Evolutionary conservation across 2,797 vertebrate species (phyloP), one percentile per base, ranked within the genome.

Genomic region (Halcyon badia): DNA sequence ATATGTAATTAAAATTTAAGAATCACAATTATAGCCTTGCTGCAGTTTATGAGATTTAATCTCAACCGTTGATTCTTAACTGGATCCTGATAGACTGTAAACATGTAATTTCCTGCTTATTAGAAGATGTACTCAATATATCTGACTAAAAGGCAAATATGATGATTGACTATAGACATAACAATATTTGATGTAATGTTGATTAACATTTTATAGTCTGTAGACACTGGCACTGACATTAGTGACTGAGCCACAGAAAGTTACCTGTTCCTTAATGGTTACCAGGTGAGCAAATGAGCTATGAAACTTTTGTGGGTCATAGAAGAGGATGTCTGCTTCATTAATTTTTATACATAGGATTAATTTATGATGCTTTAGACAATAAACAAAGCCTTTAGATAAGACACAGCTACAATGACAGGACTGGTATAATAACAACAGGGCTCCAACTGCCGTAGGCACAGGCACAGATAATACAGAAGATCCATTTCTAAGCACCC

Each of bases 31-130:
- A 18, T 31, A 61, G 15, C 4, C 39, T 88, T 89, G 11, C 16
- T 81, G 7, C 11, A 42, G 25, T 0, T 92, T 64, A 57, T 30
- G 39, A 82, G 51, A 15, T 11, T 90, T 79, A 62, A 58, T 82
- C 35, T 90, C 77, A 90, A 10, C 24, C 9, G 39, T 25, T 89
- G 31, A 48, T 84, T 76, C 4, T 19, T 66, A 72, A 65, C 26
- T 70, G 51, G 17, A 79, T 79, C 25, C 42, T 79, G n/a, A 84
- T 24, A 54, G 25, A 85, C 10, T 64, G n/a, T 28, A 76, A 79
- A 82, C 58, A 72, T 62, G 15, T 79, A 1, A 79, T 82, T 92
- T 97, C 83, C 88, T 92, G 46, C 46, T 71, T 89, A 30, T 90
- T 73, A 84, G 39, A 51, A 82, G 30, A 22, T 51, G 25, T 58